Evolutionary conservation across 2,888 invertebrate genomes (phyloP), one percentile per base, ranked within the genome.

Genomic region (Gordius sp.): DNA sequence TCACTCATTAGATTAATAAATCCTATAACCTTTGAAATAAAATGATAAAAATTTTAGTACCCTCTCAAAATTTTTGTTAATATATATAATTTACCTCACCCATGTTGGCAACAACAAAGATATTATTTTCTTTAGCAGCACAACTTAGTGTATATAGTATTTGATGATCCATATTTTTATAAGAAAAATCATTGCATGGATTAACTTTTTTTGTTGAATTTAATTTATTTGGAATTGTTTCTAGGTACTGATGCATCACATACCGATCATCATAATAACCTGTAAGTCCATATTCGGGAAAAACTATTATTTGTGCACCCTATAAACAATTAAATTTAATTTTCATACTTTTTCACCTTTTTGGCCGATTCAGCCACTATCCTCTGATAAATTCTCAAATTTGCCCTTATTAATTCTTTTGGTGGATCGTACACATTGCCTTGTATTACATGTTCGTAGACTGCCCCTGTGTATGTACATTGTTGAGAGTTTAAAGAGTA

Each of bases 261-360:
- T 13, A 8, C 20, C 20, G 8, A n/a, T 8, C 20, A 47, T n/a
- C 23, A 47, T 47, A 47, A 4, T 20, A 47, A 23, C 47, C 47
- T 18, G 47, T 47, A 23, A 47, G 8, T 4, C 47, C 47, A 47
- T 47, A 47, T 47, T 47, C 47, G 20, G 47, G 47, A 47, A 47
- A 47, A n/a, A 47, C 47, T 47, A 47, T 47, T n/a, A 47, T 47
- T n/a, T 47, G 8, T 4, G 47, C 47, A 47, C 47, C 47, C 47
- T 47, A 20, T 18, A 47, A 18, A n/a, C 20, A 47, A n/a, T 18
- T n/a, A n/a, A n/a, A 47, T 47, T 47, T n/a, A 18, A 18, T 8
- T 20, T 20, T 13, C 39, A 33, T 8, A n/a, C 39, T 13, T 33
- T 33, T 13, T 33, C 20, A 47, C 47, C 20, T 47, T 20, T n/a